Base-by-base conservation (phyloP, 2,888 invertebrate species). In the Zygogramma bicolorata region DNA sequence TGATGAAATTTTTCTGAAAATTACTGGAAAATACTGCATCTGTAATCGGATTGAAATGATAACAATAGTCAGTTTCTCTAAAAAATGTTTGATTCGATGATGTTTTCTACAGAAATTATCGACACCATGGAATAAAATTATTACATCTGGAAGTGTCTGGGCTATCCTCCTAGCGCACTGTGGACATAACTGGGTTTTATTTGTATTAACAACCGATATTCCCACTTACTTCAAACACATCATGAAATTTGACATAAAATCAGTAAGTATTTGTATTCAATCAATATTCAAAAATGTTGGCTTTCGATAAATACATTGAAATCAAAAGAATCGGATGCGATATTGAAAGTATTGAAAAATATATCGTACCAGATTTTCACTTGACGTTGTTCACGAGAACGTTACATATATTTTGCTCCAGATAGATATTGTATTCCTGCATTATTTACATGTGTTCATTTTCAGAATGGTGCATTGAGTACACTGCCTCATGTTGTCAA, bases 191-290 rank as follows among this genome's bases (percentile, higher is more conserved):
- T 38, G 22, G 22, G 61, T 38, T 38, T 25, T 22, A 3, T 10
- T 20, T 3, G 8, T 61, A n/a, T 38, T 61, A 3, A 15, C 20
- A 20, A 25, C 18, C 38, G 61, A 34, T 0, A 61, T 61, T 20
- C 61, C 61, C 13, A 61, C 20, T 34, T 61, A 38, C 61, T 61
- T 61, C 40, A 61, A 38, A n/a, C 20, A 38, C 3, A 40, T 61
- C 38, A 61, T 61, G 61, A n/a, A 61, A 61, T 20, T 61, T 8
- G 61, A 61, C 22, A 61, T 61, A 0, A 22, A 61, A 3, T 61
- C 61, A 10, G 61, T 61, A 38, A 61, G 61, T 61, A 1, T n/a
- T 6, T n/a, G 15, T 15, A n/a, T n/a, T n/a, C n/a, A n/a, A n/a
- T 46, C 20, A n/a, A 20, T 46, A n/a, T 18, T 46, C n/a, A 46